Evolutionary conservation across 2,113 vertebrate genomes (phyloP).

Genomic region (Psophia crepitans): DNA sequence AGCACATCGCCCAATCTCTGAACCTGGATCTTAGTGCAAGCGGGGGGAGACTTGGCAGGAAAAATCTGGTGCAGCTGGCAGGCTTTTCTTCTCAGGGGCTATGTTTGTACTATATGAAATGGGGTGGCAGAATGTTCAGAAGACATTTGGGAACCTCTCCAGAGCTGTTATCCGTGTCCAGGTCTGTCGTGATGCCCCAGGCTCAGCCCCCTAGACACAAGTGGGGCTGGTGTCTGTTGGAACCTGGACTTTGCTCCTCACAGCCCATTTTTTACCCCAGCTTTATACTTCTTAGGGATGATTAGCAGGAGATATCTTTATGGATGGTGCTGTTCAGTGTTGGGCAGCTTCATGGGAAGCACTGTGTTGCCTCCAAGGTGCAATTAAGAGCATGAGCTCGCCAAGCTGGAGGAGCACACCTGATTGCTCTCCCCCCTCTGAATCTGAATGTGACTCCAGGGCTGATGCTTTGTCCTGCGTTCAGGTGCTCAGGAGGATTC

Average conservation of each 20-base stretch:
- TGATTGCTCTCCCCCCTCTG: neutral
- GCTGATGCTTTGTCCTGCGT: neutral
- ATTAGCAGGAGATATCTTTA: neutral
- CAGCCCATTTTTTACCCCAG: neutral
- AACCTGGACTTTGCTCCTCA: neutral
- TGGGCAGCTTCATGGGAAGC: neutral
- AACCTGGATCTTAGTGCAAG: neutral
- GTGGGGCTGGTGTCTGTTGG: neutral
- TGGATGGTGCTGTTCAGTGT: neutral
- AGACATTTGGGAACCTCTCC: neutral
- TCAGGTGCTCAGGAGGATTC: neutral
- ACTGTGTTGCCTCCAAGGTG: neutral
- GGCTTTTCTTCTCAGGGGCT: neutral
- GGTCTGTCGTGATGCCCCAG: neutral
- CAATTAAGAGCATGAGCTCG: neutral
- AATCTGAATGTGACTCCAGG: rapidly evolving
- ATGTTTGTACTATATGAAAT: neutral
- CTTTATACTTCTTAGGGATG: neutral
- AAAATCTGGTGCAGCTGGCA: neutral
- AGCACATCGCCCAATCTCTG: neutral
- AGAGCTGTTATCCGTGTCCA: neutral
- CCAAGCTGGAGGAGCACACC: neutral
- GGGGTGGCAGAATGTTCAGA: neutral
- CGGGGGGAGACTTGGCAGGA: neutral
- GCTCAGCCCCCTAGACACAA: no score